Evolutionary conservation across 2,888 invertebrate species (phyloP).

Genomic region (Cheilosia vernalis): DNA sequence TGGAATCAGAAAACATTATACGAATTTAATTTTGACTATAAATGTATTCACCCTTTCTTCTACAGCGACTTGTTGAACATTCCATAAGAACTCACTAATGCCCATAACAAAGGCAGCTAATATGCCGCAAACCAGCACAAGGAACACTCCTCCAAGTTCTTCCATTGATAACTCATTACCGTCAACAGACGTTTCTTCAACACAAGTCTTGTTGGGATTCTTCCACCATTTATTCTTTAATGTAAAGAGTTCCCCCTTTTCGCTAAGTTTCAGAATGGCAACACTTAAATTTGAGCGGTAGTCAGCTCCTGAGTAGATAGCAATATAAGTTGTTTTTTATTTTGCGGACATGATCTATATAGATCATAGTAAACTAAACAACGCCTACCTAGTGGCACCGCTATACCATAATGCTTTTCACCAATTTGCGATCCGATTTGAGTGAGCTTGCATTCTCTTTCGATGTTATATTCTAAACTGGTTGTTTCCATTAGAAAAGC

Average conservation of each 20-base stretch:
- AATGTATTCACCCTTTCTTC: slow-evolving; percentile 87
- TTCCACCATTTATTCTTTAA: slow-evolving; percentile 97
- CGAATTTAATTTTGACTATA: neutral
- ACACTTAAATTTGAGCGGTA: slow-evolving; percentile 92
- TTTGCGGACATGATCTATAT: too few relatives aligned
- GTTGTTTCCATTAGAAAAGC: slow-evolving; percentile 99
- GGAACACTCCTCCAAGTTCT: slow-evolving; percentile 96
- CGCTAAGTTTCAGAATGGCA: slow-evolving; percentile 94
- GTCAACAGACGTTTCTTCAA: slow-evolving; percentile 76
- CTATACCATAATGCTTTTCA: slow-evolving; percentile 96
- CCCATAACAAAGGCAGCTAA: slow-evolving; percentile 89
- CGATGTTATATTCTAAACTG: slow-evolving; percentile 94
- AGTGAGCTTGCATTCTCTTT: slow-evolving; percentile 91
- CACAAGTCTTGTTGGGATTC: slow-evolving; percentile 85
- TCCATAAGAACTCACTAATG: slow-evolving; percentile 93
- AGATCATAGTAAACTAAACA: neutral
- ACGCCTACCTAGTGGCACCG: slow-evolving; percentile 92
- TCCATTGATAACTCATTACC: slow-evolving; percentile 82
- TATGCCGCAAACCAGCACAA: slow-evolving; percentile 91
- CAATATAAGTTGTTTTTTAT: neutral
- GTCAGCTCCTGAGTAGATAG: slow-evolving; percentile 86
- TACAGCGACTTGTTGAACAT: slow-evolving; percentile 90
- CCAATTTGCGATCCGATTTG: slow-evolving; percentile 92
- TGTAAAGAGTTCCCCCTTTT: slow-evolving; percentile 91
- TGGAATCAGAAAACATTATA: neutral